Percentiles rank a stretch among this genome's conserved stretches.
phyloP scores from a whole-genome alignment of 2,888 invertebrate species.

The Archips crataeganus region DNA sequence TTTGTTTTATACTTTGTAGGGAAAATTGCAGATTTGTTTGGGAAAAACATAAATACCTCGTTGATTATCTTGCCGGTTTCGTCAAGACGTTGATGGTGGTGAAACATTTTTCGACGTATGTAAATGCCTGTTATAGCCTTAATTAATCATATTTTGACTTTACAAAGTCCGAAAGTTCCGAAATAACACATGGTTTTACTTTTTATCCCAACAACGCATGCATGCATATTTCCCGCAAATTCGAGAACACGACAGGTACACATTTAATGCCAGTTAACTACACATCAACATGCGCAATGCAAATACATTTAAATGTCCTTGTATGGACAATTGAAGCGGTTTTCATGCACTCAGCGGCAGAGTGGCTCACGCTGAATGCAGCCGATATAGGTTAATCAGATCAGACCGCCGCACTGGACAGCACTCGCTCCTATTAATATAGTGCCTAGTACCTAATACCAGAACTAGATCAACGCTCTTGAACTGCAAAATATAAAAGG shows the following conservation, averaged over 20 bases:
- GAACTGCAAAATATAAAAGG: background rate
- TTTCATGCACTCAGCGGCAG: slow-evolving; percentile 32
- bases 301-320: slow-evolving; percentile 29
- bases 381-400: slow-evolving; percentile 44
- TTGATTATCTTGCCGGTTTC: too few species aligned
- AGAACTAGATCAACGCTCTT: background rate
- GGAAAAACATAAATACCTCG: too few species aligned
- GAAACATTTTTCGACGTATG: too few species aligned
- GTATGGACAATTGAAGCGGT: slow-evolving; percentile 25
- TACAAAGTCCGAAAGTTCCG: too few species aligned
- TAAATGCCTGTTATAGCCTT: too few species aligned
- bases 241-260: background rate
- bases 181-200: background rate
- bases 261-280: background rate
- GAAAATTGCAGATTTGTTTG: too few species aligned
- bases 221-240: background rate
- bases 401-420: slow-evolving; percentile 45
- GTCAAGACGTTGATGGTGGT: too few species aligned
- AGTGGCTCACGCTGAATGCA: slow-evolving; percentile 30
- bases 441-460: background rate
- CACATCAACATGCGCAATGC: background rate
- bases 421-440: slow-evolving; percentile 11
- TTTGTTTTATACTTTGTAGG: too few species aligned
- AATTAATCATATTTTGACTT: too few species aligned
- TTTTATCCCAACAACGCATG: background rate